Evolutionary conservation across 2,113 vertebrate genomes (phyloP).

Genomic region (Corvus cornix): DNA sequence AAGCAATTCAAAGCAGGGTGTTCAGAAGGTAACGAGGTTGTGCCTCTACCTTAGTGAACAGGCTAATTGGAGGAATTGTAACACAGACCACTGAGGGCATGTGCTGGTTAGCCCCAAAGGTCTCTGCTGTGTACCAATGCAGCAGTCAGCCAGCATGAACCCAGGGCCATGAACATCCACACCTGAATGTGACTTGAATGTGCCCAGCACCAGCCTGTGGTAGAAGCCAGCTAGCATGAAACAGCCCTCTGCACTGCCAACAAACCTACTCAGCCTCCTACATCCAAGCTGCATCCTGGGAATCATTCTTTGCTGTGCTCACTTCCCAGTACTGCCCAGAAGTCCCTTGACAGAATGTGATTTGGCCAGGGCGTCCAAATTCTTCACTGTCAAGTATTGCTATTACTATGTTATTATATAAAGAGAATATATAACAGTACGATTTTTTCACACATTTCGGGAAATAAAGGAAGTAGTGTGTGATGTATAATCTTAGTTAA

Average conservation of each 20-base stretch:
- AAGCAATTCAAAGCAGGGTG: not conserved
- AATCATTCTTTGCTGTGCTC: not conserved
- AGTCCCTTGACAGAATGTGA: not conserved
- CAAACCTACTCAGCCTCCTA: not conserved
- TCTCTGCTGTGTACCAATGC: rapidly evolving
- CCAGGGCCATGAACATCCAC: too few species aligned
- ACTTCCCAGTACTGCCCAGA: not conserved
- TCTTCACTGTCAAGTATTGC: not conserved
- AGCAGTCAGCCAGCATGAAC: not conserved
- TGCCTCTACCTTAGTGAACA: not conserved
- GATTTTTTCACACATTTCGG: not conserved
- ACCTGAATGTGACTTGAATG: not conserved
- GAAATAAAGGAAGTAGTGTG: not conserved
- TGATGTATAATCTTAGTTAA: not conserved
- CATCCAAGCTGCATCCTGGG: too few species aligned
- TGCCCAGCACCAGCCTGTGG: too few species aligned
- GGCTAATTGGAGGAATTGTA: not conserved
- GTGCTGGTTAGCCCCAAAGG: not conserved
- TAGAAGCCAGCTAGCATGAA: not conserved
- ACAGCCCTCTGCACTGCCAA: not conserved
- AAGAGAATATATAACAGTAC: not conserved
- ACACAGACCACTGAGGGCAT: too few species aligned
- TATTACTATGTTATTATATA: not conserved
- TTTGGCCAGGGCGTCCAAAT: not conserved
- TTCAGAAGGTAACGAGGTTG: not conserved